Conservation (phyloP, 2,888 invertebrate species). For the Ceratothoa steindachneri region DNA sequence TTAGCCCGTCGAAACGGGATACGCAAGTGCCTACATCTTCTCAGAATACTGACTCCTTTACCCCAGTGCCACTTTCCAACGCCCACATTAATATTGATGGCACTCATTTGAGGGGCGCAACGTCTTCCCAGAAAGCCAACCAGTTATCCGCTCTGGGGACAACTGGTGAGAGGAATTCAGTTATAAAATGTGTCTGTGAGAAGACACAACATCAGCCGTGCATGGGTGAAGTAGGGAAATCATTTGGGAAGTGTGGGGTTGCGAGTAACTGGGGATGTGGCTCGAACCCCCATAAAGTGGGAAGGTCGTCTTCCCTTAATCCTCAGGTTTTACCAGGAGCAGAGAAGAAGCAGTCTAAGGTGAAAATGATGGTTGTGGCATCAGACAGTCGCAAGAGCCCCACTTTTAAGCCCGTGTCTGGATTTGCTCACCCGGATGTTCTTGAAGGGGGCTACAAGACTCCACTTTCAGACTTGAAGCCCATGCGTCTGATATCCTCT, state of each 20-base stretch:
- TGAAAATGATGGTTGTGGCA: background rate
- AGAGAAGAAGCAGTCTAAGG: background rate
- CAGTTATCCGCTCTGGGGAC: background rate
- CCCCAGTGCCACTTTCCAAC: background rate
- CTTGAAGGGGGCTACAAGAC: background rate
- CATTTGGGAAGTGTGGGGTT: background rate
- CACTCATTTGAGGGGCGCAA: background rate
- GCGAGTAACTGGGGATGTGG: too few relatives aligned
- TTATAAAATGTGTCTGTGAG: background rate
- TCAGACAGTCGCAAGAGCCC: background rate
- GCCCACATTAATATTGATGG: background rate
- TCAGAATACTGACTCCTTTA: too few relatives aligned
- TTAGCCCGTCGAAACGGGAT: too few relatives aligned
- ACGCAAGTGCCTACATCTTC: too few relatives aligned
- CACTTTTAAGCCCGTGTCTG: background rate
- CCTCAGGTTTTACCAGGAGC: too few relatives aligned
- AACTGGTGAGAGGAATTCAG: background rate
- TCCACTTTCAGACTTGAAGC: background rate
- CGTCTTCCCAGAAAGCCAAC: background rate
- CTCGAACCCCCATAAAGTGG: too few relatives aligned
- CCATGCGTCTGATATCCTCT: background rate
- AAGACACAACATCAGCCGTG: background rate
- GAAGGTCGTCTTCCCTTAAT: too few relatives aligned
- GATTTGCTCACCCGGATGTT: background rate
- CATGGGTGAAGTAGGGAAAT: background rate